Conservation (phyloP, 2,888 invertebrate genomes). For the Cephonodes hylas region DNA sequence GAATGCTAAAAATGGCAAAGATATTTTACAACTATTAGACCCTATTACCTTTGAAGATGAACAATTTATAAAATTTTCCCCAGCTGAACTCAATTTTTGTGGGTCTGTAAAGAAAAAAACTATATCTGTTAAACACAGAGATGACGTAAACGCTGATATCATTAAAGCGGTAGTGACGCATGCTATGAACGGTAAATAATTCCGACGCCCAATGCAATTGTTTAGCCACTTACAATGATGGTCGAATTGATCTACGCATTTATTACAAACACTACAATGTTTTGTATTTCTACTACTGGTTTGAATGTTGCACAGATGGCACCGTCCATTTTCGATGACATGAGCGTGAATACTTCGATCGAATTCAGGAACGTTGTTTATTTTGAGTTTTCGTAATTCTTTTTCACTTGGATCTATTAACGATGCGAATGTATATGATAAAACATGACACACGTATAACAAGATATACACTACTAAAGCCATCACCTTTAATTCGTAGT, state of each 20-base stretch:
- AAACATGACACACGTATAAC: slow-evolving; percentile 87
- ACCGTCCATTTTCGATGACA: slow-evolving; percentile 97
- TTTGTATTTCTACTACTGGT: slow-evolving; percentile 90
- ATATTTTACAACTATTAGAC: slow-evolving; percentile 53
- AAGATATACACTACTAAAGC: slow-evolving; percentile 82
- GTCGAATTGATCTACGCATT: slow-evolving; percentile 96
- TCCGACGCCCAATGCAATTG: slow-evolving; percentile 96
- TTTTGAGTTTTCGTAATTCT: slow-evolving; percentile 84
- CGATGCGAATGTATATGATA: slow-evolving; percentile 88
- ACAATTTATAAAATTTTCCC: slow-evolving; percentile 66
- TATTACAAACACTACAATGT: slow-evolving; percentile 98
- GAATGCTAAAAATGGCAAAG: slow-evolving; percentile 62
- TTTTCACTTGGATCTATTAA: slow-evolving; percentile 94
- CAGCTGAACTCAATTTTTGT: slow-evolving; percentile 81
- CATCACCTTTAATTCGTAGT: slow-evolving; percentile 82
- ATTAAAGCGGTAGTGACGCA: slow-evolving; percentile 90
- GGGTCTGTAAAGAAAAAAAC: slow-evolving; percentile 83
- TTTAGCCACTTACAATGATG: slow-evolving; percentile 99
- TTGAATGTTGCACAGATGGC: slow-evolving; percentile 94
- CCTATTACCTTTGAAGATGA: slow-evolving; percentile 33
- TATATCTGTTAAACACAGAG: slow-evolving; percentile 86
- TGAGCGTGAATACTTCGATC: slow-evolving; percentile 93
- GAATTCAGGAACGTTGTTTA: slow-evolving; percentile 88
- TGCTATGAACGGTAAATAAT: slow-evolving; percentile 91
- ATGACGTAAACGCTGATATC: slow-evolving; percentile 85